Percentiles rank a stretch among this genome's conserved stretches.
Conservation (phyloP, 2,888 invertebrate species). For the Pyralis farinalis region DNA sequence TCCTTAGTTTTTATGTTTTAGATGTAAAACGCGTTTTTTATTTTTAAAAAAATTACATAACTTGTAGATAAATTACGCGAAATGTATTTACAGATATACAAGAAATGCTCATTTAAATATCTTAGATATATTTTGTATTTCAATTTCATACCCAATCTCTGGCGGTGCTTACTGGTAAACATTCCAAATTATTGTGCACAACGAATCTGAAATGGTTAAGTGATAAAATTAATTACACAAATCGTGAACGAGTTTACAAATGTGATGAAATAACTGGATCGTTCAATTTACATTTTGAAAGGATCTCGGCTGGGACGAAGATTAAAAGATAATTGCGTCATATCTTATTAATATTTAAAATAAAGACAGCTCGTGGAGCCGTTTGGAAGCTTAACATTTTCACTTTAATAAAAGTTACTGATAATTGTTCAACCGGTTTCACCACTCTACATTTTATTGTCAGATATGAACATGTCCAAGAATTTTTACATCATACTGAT, state of each 20-base stretch:
- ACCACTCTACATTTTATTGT: constrained; percentile 19
- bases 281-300: constrained; percentile 42
- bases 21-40: too few species aligned
- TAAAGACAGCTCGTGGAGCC: constrained; percentile 34
- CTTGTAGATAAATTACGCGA: too few species aligned
- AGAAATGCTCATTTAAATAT: too few species aligned
- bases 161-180: too few species aligned
- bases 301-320: constrained; percentile 26
- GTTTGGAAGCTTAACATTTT: constrained; percentile 24
- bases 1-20: too few species aligned
- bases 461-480: constrained; percentile 16
- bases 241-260: constrained; percentile 13
- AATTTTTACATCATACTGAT: constrained; percentile 21
- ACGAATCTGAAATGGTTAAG: constrained; percentile 11
- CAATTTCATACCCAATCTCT: too few species aligned
- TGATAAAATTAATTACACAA: constrained; percentile 3
- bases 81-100: too few species aligned
- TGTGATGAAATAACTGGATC: constrained; percentile 20
- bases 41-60: too few species aligned
- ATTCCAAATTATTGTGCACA: not conserved
- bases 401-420: constrained; percentile 39
- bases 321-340: constrained; percentile 40
- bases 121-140: too few species aligned
- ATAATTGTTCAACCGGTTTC: constrained; percentile 28
- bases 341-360: constrained; percentile 34